phyloP scores from a whole-genome alignment of 1,140 invertebrate genomes.

The Pygmarrhopalites habei region DNA sequence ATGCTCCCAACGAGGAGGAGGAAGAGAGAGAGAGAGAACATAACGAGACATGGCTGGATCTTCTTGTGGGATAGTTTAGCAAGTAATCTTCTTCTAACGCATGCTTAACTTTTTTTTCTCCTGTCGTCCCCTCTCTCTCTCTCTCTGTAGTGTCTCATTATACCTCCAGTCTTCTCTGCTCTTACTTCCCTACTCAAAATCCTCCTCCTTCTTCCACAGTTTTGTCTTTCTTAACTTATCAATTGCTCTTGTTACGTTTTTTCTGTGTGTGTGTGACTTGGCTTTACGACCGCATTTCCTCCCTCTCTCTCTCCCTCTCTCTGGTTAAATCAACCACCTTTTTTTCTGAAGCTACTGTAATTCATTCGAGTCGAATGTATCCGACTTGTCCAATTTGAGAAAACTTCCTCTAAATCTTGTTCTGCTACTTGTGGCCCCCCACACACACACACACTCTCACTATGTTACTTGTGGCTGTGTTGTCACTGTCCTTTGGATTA shows the following conservation, averaged over 20 bases:
- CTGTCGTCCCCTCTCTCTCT: neutral
- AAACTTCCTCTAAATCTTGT: neutral
- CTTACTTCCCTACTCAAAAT: no score
- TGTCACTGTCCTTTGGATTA: neutral
- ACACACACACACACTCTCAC: neutral
- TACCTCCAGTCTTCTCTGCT: no score
- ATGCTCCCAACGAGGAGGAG: no score
- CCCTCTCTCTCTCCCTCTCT: no score
- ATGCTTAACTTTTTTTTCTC: neutral
- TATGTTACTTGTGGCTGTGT: neutral
- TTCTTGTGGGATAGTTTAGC: neutral
- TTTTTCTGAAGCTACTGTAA: neutral
- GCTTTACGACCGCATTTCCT: neutral
- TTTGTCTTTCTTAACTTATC: neutral
- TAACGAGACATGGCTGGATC: neutral
- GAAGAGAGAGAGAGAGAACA: no score
- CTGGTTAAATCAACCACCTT: constrained; percentile 6
- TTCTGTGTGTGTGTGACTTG: neutral
- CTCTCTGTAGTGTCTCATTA: neutral
- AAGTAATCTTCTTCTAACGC: neutral
- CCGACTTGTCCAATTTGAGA: constrained; percentile 4
- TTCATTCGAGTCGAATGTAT: constrained; percentile 4
- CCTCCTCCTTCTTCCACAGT: no score
- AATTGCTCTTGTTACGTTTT: constrained; percentile 1
- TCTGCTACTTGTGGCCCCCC: neutral